Percentiles rank a stretch among this genome's conserved stretches.
phyloP scores from a whole-genome alignment of 2,797 vertebrate genomes.

The Gadopsis bispinosus region DNA sequence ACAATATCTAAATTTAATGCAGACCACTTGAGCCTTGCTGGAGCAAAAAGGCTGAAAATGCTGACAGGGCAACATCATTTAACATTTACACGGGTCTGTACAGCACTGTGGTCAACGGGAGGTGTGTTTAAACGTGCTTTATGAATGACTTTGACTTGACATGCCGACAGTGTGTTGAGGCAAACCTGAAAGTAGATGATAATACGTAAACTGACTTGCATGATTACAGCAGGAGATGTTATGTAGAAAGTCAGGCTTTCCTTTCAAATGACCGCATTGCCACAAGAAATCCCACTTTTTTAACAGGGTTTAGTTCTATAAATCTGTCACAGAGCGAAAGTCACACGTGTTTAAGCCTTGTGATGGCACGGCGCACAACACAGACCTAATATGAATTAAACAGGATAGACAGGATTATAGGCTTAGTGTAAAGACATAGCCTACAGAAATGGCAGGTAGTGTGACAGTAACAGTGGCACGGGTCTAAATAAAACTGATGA shows the following conservation, averaged over 20 bases:
- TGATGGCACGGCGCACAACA: neutral
- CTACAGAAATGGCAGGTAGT: constrained; percentile 1
- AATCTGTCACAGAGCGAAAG: constrained; percentile 25
- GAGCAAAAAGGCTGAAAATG: neutral
- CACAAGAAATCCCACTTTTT: constrained; percentile 28
- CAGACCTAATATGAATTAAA: constrained; percentile 29
- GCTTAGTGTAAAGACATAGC: constrained; percentile 17
- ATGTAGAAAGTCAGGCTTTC: neutral
- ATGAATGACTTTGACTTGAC: too few species aligned
- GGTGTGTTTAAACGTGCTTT: too few species aligned
- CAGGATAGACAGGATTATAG: constrained; percentile 15
- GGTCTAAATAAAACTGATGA: neutral
- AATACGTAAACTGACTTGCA: neutral
- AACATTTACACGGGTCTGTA: too few species aligned
- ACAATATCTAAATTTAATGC: neutral
- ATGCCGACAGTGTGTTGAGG: neutral
- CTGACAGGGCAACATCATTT: constrained; percentile 4
- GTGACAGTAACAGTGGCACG: neutral
- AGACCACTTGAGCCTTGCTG: neutral
- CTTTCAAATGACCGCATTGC: constrained; percentile 1
- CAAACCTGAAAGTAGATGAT: neutral
- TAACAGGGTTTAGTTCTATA: constrained; percentile 21
- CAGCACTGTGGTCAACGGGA: too few species aligned
- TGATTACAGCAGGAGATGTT: constrained; percentile 1
- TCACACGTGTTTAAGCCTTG: constrained; percentile 8